Evolutionary conservation across 2,888 invertebrate species (phyloP).

Genomic region (Actias luna): DNA sequence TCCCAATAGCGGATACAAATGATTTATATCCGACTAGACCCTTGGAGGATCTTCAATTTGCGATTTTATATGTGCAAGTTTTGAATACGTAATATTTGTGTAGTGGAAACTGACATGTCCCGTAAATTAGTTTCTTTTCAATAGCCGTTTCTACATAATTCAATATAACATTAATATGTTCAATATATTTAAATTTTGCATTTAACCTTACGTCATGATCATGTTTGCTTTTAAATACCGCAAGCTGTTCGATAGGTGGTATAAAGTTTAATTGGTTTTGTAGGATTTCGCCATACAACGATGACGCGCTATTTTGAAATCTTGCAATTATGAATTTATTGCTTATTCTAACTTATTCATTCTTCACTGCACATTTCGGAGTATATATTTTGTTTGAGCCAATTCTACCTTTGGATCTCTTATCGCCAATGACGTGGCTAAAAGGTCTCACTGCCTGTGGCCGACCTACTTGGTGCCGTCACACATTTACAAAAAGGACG

Average conservation of each 20-base stretch:
- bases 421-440: no score
- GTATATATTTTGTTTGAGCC: no score
- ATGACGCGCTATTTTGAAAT: no score
- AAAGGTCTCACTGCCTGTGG: no score
- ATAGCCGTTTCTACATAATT: neutral
- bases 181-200: neutral
- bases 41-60: slow-evolving; percentile 26
- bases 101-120: neutral
- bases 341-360: no score
- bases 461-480: no score
- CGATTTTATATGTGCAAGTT: slow-evolving; percentile 20
- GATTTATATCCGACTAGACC: slow-evolving; percentile 39
- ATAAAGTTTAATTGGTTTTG: neutral
- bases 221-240: neutral
- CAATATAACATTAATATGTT: neutral
- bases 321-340: no score
- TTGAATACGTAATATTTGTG: neutral
- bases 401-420: no score
- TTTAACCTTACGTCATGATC: neutral
- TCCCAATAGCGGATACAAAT: slow-evolving; percentile 35
- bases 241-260: neutral
- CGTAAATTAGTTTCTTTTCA: neutral
- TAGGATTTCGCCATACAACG: neutral
- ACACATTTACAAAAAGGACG: no score
- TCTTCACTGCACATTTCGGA: no score